Percentiles rank a stretch among this genome's conserved stretches.
Conservation (phyloP, 2,113 vertebrate species). For the Sturnus vulgaris region DNA sequence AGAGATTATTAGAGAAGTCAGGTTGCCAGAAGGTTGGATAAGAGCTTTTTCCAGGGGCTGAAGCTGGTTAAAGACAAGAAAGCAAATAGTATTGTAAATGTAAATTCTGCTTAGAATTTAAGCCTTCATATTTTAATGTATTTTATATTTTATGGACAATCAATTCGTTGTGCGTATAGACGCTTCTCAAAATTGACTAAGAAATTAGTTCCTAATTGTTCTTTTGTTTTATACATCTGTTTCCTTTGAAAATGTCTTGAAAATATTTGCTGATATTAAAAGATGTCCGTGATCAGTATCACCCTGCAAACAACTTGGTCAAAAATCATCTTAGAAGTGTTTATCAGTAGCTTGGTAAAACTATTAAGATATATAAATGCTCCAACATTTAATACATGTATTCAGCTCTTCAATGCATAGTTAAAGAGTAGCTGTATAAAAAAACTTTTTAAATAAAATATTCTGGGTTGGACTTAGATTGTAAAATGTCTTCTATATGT, state of each 20-base stretch:
- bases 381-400: not conserved
- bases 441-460: not conserved
- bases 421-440: not conserved
- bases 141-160: not conserved
- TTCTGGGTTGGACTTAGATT: not conserved
- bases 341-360: not conserved
- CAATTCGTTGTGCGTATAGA: not conserved
- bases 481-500: not conserved
- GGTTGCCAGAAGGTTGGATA: not conserved
- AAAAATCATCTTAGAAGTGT: not conserved
- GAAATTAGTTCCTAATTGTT: not conserved
- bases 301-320: not conserved
- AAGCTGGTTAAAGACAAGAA: not conserved
- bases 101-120: not conserved
- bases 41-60: not conserved
- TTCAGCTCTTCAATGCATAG: not conserved
- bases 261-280: not conserved
- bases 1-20: not conserved
- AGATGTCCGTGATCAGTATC: fast-evolving
- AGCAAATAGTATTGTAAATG: not conserved
- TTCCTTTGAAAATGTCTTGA: not conserved
- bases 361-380: not conserved
- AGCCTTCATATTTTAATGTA: not conserved
- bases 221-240: not conserved
- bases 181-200: not conserved